These are phyloP conservation scores for Sebastes schlegelii DNA, from an alignment of 2,113 vertebrate species.

Conservation along the genomic window DNA sequence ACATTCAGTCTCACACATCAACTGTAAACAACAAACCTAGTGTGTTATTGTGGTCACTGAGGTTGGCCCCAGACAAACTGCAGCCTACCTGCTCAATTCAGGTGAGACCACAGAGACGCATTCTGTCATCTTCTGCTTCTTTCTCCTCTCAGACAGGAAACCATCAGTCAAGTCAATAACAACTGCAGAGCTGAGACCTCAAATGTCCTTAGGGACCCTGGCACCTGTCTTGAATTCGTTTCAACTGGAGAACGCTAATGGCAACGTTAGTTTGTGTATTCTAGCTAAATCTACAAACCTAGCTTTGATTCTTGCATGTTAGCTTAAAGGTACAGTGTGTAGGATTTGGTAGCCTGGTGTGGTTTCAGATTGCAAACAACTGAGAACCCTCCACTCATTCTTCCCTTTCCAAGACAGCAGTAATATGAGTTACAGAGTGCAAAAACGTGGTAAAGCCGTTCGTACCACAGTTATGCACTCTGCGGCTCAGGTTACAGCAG, in stretches of 20 bases:
- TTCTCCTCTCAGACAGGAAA: conserved; percentile 77
- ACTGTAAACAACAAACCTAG: conserved; percentile 34
- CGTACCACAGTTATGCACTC: too few species aligned
- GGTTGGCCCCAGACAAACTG: conserved; percentile 49
- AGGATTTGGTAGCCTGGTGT: too few species aligned
- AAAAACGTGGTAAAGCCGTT: too few species aligned
- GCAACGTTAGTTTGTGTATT: neutral
- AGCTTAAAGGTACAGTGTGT: too few species aligned
- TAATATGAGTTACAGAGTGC: too few species aligned
- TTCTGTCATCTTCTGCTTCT: conserved; percentile 14
- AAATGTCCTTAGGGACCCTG: neutral
- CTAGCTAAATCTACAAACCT: neutral
- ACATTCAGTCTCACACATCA: neutral
- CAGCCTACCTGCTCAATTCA: conserved; percentile 68
- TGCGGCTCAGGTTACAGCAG: too few species aligned
- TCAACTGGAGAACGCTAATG: neutral
- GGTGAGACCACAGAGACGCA: conserved; percentile 75
- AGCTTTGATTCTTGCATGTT: neutral
- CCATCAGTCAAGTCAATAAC: conserved; percentile 69
- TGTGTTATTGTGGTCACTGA: conserved; percentile 77
- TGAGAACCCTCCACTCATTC: too few species aligned
- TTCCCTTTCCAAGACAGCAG: too few species aligned
- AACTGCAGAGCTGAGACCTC: conserved; percentile 19
- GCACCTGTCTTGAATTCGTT: neutral
- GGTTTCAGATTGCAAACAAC: too few species aligned